Evolutionary conservation across 2,888 invertebrate species (phyloP).

Genomic region (Dendrolimus houi): DNA sequence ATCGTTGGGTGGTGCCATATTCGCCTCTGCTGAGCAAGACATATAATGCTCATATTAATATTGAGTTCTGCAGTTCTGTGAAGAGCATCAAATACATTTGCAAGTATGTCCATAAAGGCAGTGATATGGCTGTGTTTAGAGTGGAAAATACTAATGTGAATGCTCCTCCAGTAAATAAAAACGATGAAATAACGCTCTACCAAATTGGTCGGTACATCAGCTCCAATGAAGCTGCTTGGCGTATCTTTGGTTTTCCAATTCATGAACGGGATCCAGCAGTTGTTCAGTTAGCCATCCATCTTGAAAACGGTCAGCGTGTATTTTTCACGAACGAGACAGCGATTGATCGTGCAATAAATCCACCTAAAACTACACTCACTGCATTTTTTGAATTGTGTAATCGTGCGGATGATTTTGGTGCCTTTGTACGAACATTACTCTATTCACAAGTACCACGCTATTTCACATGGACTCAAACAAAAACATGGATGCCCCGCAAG

Average conservation of each 20-base stretch:
- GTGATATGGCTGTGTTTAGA: conserved; percentile 11
- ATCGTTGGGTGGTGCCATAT: conserved; percentile 16
- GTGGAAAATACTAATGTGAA: conserved; percentile 8
- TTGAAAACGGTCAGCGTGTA: conserved; percentile 13
- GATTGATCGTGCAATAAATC: conserved; percentile 15
- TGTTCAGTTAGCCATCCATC: conserved; percentile 8
- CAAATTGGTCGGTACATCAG: conserved; percentile 5
- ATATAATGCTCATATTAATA: conserved; percentile 12
- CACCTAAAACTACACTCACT: conserved; percentile 19
- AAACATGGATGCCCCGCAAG: conserved; percentile 13
- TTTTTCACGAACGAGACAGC: conserved; percentile 16
- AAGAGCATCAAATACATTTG: conserved; percentile 11
- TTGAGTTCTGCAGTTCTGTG: conserved; percentile 7
- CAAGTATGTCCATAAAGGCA: conserved; percentile 36
- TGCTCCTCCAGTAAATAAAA: conserved; percentile 7
- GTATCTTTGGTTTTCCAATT: conserved; percentile 2
- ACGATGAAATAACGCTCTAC: conserved; percentile 4
- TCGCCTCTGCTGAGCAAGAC: conserved; percentile 12
- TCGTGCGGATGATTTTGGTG: conserved; percentile 11
- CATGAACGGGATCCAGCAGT: conserved; percentile 6
- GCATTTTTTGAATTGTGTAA: conserved; percentile 9
- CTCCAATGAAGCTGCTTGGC: conserved; percentile 4
- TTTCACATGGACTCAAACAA: conserved; percentile 12
- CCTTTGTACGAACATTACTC: conserved; percentile 7
- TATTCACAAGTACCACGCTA: conserved; percentile 11